These are phyloP conservation scores for Scaeva pyrastri DNA, from an alignment of 2,888 invertebrate species.

Conservation along the genomic window DNA sequence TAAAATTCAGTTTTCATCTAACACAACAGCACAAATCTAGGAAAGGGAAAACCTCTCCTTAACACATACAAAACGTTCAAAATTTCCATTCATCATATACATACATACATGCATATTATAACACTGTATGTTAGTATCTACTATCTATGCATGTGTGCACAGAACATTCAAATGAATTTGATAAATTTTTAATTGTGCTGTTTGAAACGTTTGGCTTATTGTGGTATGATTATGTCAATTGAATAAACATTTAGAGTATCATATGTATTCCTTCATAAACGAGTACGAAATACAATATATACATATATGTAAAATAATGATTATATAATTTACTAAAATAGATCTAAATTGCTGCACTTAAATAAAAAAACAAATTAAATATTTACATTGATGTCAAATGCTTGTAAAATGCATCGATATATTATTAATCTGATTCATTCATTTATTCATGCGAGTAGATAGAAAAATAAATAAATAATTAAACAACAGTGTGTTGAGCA, in stretches of 20 bases:
- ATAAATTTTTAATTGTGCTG: constrained; percentile 18
- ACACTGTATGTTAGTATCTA: no score
- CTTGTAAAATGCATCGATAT: constrained; percentile 51
- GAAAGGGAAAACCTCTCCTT: no score
- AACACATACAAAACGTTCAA: no score
- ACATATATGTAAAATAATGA: neutral
- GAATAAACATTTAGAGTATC: neutral
- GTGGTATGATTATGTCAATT: constrained; percentile 14
- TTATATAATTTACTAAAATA: constrained; percentile 8
- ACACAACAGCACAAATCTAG: no score
- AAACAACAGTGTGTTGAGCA: constrained; percentile 53
- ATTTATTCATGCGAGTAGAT: constrained; percentile 7
- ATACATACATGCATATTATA: no score
- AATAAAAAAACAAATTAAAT: constrained; percentile 52
- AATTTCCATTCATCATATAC: no score
- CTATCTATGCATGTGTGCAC: no score
- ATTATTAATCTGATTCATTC: constrained; percentile 52
- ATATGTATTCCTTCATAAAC: no score
- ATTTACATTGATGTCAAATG: constrained; percentile 68
- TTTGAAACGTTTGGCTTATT: neutral
- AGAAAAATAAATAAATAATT: neutral
- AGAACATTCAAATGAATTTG: constrained; percentile 1
- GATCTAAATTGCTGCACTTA: constrained; percentile 1
- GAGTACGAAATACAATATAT: neutral
- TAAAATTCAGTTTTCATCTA: no score